These are phyloP conservation scores for Crocodylus rhombifer DNA, from an alignment of 2,797 vertebrate genomes.

Conservation along the genomic window DNA sequence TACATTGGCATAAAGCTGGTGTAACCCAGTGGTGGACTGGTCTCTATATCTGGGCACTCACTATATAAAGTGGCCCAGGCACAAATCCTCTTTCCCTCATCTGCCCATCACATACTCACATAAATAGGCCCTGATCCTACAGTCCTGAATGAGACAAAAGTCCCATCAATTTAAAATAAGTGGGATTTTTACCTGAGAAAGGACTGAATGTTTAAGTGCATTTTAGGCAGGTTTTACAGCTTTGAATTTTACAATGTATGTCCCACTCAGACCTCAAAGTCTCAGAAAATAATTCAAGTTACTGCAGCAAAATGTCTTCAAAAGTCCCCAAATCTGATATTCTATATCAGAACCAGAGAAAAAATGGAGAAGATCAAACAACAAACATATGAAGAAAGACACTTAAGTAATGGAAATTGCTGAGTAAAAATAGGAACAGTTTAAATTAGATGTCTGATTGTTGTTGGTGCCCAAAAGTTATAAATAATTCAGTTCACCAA, in stretches of 20 bases:
- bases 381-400: conserved; percentile 55
- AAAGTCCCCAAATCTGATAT: conserved; percentile 35
- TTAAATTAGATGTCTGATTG: conserved; percentile 66
- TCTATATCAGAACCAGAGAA: conserved; percentile 2
- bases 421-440: conserved; percentile 68
- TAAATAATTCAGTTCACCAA: conserved; percentile 69
- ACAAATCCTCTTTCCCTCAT: not conserved
- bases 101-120: not conserved
- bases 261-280: conserved; percentile 19
- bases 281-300: conserved; percentile 19
- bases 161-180: conserved; percentile 17
- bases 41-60: not conserved
- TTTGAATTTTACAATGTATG: not conserved
- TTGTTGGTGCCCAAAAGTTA: conserved; percentile 58
- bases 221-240: conserved; percentile 15
- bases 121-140: not conserved
- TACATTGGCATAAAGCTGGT: conserved; percentile 13
- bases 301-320: conserved; percentile 17
- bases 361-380: conserved; percentile 63
- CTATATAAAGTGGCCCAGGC: not conserved
- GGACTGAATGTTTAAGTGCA: conserved; percentile 4
- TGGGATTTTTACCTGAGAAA: conserved; percentile 23
- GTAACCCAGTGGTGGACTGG: not conserved
- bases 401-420: conserved; percentile 63
- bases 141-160: conserved; percentile 2